Percentiles rank a stretch among this genome's conserved stretches.
These are phyloP conservation scores for Ovis aries DNA, from an alignment of 2,113 vertebrate genomes.

Conservation along the genomic window DNA sequence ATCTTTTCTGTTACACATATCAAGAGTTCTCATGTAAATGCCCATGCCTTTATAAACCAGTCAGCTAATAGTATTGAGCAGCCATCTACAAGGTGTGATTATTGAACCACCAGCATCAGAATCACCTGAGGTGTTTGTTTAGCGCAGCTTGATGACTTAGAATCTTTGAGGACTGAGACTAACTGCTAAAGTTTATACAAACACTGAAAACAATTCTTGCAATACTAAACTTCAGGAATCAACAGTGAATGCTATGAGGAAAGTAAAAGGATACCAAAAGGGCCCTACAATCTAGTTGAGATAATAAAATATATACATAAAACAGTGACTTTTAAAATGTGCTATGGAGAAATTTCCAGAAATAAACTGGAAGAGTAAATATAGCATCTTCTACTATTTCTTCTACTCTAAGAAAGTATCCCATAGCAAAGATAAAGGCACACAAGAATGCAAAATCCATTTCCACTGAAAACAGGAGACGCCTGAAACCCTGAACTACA, in stretches of 20 bases:
- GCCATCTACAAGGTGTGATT: not conserved
- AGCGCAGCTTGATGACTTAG: not conserved
- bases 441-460: not conserved
- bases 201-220: not conserved
- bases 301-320: not conserved
- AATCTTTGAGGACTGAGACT: not conserved
- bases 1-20: not conserved
- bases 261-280: not conserved
- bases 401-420: not conserved
- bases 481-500: not conserved
- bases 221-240: not conserved
- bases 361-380: not conserved
- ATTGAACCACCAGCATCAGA: not conserved
- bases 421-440: not conserved
- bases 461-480: not conserved
- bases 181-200: not conserved
- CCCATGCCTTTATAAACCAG: not conserved
- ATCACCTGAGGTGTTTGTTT: not conserved
- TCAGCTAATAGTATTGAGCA: not conserved
- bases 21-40: not conserved
- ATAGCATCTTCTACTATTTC: not conserved
- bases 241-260: not conserved
- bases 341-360: not conserved
- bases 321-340: not conserved
- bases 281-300: not conserved